phyloP scores from a whole-genome alignment of 2,797 vertebrate species.

The Argentina silus region DNA sequence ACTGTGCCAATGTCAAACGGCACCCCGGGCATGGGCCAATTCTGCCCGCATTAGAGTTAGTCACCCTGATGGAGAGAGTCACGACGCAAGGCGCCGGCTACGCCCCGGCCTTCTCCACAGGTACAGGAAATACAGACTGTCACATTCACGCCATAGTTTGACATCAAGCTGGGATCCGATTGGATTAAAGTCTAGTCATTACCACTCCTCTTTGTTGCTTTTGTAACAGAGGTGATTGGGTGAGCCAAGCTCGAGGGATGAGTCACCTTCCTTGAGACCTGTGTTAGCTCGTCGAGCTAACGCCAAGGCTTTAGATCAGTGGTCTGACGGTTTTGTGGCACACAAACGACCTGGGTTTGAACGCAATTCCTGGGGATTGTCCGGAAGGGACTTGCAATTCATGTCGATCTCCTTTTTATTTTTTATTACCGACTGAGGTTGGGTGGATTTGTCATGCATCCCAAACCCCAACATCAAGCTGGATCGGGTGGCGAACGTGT shows the following conservation, averaged over 20 bases:
- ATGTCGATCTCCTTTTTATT: too few species aligned
- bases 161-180: not conserved
- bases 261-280: too few species aligned
- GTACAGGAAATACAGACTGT: constrained; percentile 8
- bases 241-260: too few species aligned
- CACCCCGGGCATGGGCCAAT: constrained; percentile 42
- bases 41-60: constrained; percentile 47
- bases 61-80: constrained; percentile 47
- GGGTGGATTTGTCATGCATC: not conserved
- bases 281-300: too few species aligned
- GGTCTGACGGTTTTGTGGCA: too few species aligned
- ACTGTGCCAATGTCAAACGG: constrained; percentile 53
- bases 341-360: too few species aligned
- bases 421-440: too few species aligned
- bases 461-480: not conserved
- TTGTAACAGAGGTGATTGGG: not conserved
- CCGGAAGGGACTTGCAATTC: too few species aligned
- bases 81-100: constrained; percentile 26
- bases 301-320: too few species aligned
- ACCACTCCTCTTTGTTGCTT: not conserved
- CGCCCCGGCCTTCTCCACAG: constrained; percentile 26
- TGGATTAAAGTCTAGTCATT: too few species aligned
- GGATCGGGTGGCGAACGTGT: not conserved
- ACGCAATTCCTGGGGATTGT: too few species aligned
- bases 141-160: not conserved